phyloP scores from a whole-genome alignment of 2,888 invertebrate genomes.

The Caenorhabditis drosophilae region DNA sequence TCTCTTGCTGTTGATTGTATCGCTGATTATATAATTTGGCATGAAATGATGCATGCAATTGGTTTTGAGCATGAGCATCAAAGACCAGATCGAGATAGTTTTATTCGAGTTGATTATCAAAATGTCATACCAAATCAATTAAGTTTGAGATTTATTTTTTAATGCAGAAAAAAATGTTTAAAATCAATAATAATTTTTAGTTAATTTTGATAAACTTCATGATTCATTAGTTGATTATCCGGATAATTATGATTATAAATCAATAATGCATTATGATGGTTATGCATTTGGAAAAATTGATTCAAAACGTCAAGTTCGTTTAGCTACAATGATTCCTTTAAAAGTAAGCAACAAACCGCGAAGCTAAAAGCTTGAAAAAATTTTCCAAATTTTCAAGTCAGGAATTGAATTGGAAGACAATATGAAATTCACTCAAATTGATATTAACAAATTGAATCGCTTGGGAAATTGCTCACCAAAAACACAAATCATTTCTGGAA shows the following conservation, averaged over 20 bases:
- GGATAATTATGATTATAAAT: conserved; percentile 53
- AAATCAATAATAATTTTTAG: conserved; percentile 23
- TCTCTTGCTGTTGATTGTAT: conserved; percentile 55
- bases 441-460: conserved; percentile 49
- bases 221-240: conserved; percentile 44
- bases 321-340: conserved; percentile 63
- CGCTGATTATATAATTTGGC: conserved; percentile 60
- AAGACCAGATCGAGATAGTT: conserved; percentile 55
- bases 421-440: conserved; percentile 45
- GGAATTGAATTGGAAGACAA: conserved; percentile 49
- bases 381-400: conserved; percentile 10
- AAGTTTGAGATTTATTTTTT: conserved; percentile 18
- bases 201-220: conserved; percentile 55
- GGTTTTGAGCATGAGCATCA: conserved; percentile 64
- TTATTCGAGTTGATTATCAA: conserved; percentile 46
- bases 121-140: conserved; percentile 54
- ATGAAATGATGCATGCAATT: conserved; percentile 55
- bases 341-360: conserved; percentile 27
- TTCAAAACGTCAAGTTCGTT: conserved; percentile 23
- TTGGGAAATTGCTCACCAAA: conserved; percentile 40
- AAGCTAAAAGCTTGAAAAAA: background rate
- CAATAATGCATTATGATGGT: conserved; percentile 65
- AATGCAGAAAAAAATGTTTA: background rate
- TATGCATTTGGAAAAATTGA: conserved; percentile 60
- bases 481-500: background rate